Evolutionary conservation across 2,888 invertebrate species (phyloP).

Genomic region (Cephus pulcher): DNA sequence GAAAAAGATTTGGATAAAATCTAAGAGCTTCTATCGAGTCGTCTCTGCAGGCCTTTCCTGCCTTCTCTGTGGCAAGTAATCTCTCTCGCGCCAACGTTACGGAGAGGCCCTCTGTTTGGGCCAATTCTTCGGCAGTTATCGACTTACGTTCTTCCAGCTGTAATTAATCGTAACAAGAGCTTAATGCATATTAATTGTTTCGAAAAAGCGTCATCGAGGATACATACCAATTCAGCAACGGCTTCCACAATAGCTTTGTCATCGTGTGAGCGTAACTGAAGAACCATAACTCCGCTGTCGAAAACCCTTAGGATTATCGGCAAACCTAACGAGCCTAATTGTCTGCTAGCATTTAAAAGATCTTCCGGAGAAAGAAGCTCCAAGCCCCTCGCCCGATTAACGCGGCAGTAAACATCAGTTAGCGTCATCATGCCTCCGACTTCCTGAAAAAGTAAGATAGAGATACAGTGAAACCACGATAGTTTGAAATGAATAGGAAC

Average conservation of each 20-base stretch:
- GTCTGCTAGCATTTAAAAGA: conserved; percentile 89
- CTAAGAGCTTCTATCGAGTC: conserved; percentile 94
- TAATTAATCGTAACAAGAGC: conserved; percentile 41
- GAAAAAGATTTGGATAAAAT: conserved; percentile 93
- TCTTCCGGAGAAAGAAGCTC: conserved; percentile 98
- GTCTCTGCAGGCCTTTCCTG: conserved; percentile 91
- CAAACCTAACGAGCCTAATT: conserved; percentile 73
- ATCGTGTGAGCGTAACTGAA: conserved; percentile 84
- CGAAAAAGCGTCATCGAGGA: neutral
- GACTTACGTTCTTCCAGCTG: conserved; percentile 78
- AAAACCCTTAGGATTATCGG: conserved; percentile 86
- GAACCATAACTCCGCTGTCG: conserved; percentile 95
- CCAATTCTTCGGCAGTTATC: conserved; percentile 88
- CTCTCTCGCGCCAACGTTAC: conserved; percentile 91
- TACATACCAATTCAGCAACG: conserved; percentile 74
- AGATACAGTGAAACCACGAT: neutral
- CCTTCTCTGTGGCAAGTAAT: conserved; percentile 86
- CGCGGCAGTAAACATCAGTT: conserved; percentile 96
- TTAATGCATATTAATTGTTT: neutral
- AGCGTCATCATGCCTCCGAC: conserved; percentile 97
- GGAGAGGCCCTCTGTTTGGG: conserved; percentile 85
- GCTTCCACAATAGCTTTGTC: conserved; percentile 78
- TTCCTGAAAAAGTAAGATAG: conserved; percentile 70
- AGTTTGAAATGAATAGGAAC: neutral
- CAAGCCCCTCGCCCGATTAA: conserved; percentile 95